Conservation (phyloP, 2,888 invertebrate species). For the Neoaliturus tenellus region DNA sequence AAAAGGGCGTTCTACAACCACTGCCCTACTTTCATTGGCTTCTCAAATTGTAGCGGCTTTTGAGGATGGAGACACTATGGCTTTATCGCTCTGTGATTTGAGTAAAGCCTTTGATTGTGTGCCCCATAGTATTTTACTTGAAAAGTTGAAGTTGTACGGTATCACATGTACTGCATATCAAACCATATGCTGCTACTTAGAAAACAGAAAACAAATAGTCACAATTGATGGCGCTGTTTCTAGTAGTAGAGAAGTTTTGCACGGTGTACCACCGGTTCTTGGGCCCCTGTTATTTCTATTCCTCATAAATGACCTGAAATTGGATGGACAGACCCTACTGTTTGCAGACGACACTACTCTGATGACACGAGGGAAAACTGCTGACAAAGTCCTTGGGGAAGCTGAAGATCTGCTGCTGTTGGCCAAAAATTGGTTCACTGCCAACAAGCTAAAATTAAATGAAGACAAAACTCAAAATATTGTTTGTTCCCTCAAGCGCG, state of each 20-base stretch:
- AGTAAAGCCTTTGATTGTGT: constrained; percentile 42
- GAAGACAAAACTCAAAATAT: constrained; percentile 70
- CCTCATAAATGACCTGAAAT: constrained; percentile 10
- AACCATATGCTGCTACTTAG: neutral
- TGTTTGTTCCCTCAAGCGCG: neutral
- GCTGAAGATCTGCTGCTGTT: neutral
- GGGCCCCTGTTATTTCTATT: constrained; percentile 32
- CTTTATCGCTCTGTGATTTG: constrained; percentile 21
- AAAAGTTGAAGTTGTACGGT: neutral
- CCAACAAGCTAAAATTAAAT: neutral
- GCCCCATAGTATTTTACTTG: constrained; percentile 4
- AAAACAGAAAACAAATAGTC: constrained; percentile 23
- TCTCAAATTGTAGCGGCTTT: neutral
- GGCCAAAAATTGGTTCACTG: too few species aligned
- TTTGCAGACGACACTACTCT: constrained; percentile 42
- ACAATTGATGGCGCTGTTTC: constrained; percentile 10
- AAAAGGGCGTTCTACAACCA: neutral
- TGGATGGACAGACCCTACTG: neutral
- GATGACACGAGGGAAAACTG: neutral
- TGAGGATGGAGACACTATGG: constrained; percentile 5
- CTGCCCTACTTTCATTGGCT: constrained; percentile 10
- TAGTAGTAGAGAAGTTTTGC: neutral
- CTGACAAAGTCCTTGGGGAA: neutral
- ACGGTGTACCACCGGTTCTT: constrained; percentile 41
- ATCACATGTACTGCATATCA: neutral